These are phyloP conservation scores for Rhodophaea formosa DNA, from an alignment of 2,888 invertebrate species.

Conservation along the genomic window DNA sequence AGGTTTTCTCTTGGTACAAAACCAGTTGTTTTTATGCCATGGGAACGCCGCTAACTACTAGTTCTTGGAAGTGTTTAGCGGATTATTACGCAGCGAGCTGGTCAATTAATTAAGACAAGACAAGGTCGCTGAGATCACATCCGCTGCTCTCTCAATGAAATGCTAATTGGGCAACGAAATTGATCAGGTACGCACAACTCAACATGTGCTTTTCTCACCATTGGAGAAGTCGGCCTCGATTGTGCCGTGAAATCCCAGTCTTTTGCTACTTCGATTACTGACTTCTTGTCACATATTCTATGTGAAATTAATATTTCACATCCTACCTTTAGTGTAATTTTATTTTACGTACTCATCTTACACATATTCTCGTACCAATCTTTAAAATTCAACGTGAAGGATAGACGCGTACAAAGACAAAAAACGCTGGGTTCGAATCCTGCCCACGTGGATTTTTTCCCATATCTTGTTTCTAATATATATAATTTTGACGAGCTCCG, in stretches of 20 bases:
- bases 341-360: too few relatives aligned
- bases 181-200: not conserved
- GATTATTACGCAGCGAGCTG: constrained; percentile 15
- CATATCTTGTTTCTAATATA: too few relatives aligned
- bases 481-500: too few relatives aligned
- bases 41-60: constrained; percentile 19
- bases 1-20: constrained; percentile 17
- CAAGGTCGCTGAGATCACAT: constrained; percentile 16
- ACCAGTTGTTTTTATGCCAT: constrained; percentile 20
- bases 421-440: too few relatives aligned
- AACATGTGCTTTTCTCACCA: constrained; percentile 2
- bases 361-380: too few relatives aligned
- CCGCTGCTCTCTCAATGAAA: constrained; percentile 6
- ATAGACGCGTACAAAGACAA: too few relatives aligned
- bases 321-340: too few relatives aligned
- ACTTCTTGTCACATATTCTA: not conserved
- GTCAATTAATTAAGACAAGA: constrained; percentile 15
- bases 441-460: too few relatives aligned
- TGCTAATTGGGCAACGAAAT: constrained; percentile 4
- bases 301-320: too few relatives aligned
- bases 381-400: too few relatives aligned
- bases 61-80: constrained; percentile 16
- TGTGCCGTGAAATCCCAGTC: not conserved
- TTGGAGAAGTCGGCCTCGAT: not conserved
- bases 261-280: not conserved